Evolutionary conservation across 2,888 invertebrate species (phyloP).

Genomic region (Lithophane socia): DNA sequence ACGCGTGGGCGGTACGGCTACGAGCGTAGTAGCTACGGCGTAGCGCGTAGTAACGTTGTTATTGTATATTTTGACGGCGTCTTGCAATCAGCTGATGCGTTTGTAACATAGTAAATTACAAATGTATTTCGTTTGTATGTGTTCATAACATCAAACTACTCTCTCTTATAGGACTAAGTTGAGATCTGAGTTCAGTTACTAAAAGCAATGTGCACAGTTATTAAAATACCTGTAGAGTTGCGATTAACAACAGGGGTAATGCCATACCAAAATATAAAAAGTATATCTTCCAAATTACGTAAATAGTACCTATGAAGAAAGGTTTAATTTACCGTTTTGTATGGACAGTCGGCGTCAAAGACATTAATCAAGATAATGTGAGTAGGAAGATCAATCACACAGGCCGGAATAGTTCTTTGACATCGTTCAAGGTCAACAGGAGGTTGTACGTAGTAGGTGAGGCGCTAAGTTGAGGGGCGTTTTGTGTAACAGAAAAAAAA

Average conservation of each 20-base stretch:
- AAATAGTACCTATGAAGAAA: constrained; percentile 31
- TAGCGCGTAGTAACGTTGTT: constrained; percentile 67
- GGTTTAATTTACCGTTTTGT: constrained; percentile 44
- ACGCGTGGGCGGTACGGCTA: constrained; percentile 77
- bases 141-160: not conserved
- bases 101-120: constrained; percentile 37
- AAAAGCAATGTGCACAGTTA: not conserved
- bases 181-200: not conserved
- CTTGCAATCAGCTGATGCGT: constrained; percentile 67
- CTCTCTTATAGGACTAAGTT: not conserved
- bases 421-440: constrained; percentile 36
- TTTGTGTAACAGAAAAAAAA: not conserved
- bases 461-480: not conserved
- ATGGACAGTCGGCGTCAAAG: constrained; percentile 58
- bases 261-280: not conserved
- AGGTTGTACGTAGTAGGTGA: not conserved
- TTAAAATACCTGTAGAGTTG: not conserved
- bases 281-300: not conserved
- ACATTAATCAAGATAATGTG: constrained; percentile 66
- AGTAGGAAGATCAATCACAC: constrained; percentile 59
- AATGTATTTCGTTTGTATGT: not conserved
- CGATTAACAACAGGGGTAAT: not conserved
- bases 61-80: constrained; percentile 71
- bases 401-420: constrained; percentile 31
- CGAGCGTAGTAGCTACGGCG: constrained; percentile 65